phyloP scores from a whole-genome alignment of 2,888 invertebrate species.

The Pomacea canaliculata region DNA sequence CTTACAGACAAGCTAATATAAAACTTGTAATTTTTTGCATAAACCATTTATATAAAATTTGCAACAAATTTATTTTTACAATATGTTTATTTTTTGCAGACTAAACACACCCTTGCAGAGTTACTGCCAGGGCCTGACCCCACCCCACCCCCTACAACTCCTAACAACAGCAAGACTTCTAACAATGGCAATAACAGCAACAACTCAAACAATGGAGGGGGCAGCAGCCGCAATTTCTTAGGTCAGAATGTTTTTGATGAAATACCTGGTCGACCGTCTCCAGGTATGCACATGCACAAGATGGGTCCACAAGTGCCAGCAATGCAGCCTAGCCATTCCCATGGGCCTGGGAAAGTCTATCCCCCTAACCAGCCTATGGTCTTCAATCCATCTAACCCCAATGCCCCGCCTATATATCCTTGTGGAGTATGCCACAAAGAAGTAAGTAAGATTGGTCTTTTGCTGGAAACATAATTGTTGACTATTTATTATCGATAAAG shows the following conservation, averaged over 20 bases:
- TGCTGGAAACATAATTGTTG: too few relatives aligned
- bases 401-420: conserved; percentile 97
- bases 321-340: conserved; percentile 25
- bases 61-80: too few relatives aligned
- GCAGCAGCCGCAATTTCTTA: conserved; percentile 25
- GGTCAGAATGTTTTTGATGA: conserved; percentile 46
- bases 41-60: too few relatives aligned
- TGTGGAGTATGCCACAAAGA: conserved; percentile 98
- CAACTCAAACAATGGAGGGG: conserved; percentile 1
- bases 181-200: conserved; percentile 3
- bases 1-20: too few relatives aligned
- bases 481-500: too few relatives aligned
- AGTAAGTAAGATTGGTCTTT: conserved; percentile 36
- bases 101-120: conserved; percentile 41
- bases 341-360: conserved; percentile 74
- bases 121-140: conserved; percentile 40
- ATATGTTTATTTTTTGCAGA: conserved; percentile 26
- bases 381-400: conserved; percentile 97
- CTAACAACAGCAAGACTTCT: conserved; percentile 24
- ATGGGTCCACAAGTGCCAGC: conserved; percentile 15
- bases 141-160: conserved; percentile 35
- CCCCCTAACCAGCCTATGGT: conserved; percentile 97
- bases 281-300: conserved; percentile 23
- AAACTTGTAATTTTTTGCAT: too few relatives aligned
- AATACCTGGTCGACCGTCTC: conserved; percentile 24